Evolutionary conservation across 2,797 vertebrate species (phyloP), one percentile per base, ranked within the genome.

Genomic region (Acrossocheilus wenchowensis): DNA sequence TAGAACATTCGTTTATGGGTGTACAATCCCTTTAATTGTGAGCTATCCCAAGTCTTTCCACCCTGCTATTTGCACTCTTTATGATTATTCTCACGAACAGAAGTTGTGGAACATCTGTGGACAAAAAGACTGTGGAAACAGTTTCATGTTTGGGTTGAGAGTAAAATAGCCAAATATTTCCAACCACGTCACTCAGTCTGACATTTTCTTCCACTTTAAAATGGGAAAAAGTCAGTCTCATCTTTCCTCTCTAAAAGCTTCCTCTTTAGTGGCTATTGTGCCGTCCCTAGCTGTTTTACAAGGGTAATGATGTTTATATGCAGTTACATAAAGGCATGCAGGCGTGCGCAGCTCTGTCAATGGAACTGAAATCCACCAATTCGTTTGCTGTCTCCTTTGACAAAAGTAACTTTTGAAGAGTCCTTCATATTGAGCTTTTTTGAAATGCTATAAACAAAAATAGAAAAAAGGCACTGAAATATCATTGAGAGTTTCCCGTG

Each of bases 241-340:
- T 86, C 60, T 90, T 72, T 83, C 81, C 57, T 86, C 69, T 39
- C 45, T 45, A 43, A 83, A 86, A 45, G 78, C 74, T 62, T 90
- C 84, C 66, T 79, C 73, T 87, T 89, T 62, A 75, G 78, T 69
- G 48, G 45, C 68, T 84, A 57, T 79, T 62, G 45, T 23, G 52
- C 69, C 36, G 52, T 88, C 86, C 71, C 30, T 82, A 83, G 89
- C 86, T 85, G 82, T 68, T 82, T 88, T 89, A 88, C 73, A 90
- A 84, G 84, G 69, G 81, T 75, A 75, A 75, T 62, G n/a, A 82
- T 88, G 89, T 71, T 90, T 89, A 87, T 62, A 82, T 14, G 48
- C 1, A 87, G 68, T 89, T 89, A 83, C 86, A 79, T 85, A 87
- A 88, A n/a, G 62, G 26, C 74, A 88, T 73, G 75, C 86, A 82